phyloP scores from a whole-genome alignment of 2,797 vertebrate genomes.

The Chrysocyon brachyurus region DNA sequence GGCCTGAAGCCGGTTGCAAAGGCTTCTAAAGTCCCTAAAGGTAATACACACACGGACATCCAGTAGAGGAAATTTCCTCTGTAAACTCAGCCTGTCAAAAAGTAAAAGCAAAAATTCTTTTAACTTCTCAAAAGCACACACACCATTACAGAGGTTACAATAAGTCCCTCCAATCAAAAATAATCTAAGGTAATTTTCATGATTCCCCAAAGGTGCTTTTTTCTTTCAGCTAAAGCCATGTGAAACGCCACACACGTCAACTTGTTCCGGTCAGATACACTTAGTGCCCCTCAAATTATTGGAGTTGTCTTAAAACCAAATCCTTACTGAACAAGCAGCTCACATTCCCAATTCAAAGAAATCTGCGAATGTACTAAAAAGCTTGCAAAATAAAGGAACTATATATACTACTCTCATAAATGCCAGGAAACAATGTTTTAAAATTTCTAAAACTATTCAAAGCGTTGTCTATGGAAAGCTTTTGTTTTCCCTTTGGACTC shows the following conservation, averaged over 20 bases:
- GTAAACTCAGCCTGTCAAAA: neutral
- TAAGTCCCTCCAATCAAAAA: slow-evolving; percentile 20
- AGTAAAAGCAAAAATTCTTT: neutral
- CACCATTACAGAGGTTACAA: neutral
- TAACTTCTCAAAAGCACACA: neutral
- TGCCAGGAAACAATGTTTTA: neutral
- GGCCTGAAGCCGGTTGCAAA: slow-evolving; percentile 32
- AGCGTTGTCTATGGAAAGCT: neutral
- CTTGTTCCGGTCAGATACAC: neutral
- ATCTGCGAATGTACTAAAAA: slow-evolving; percentile 26
- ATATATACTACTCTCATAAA: neutral
- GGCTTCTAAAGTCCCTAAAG: neutral
- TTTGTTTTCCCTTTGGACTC: neutral
- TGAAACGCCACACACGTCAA: neutral
- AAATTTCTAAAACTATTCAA: slow-evolving; percentile 16
- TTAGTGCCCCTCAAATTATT: neutral
- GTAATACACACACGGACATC: slow-evolving; percentile 37
- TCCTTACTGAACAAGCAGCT: neutral
- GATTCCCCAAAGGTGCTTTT: neutral
- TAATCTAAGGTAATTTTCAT: neutral
- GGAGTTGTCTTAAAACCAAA: slow-evolving; percentile 6
- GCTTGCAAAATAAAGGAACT: neutral
- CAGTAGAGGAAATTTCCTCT: slow-evolving; percentile 50
- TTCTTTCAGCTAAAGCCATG: neutral
- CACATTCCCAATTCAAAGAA: slow-evolving; percentile 25